phyloP scores from a whole-genome alignment of 2,113 vertebrate species.

The Ameiurus melas region DNA sequence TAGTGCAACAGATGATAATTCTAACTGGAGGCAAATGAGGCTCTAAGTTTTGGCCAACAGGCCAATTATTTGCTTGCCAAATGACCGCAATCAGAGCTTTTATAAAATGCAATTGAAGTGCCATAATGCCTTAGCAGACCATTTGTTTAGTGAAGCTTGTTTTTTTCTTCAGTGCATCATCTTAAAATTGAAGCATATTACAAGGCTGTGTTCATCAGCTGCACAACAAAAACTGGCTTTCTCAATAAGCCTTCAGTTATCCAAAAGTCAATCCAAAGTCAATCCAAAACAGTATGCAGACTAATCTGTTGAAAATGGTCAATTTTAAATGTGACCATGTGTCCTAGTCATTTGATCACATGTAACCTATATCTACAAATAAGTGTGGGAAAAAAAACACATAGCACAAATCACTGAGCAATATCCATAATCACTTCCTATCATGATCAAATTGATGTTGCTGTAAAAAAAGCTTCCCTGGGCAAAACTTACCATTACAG shows the following conservation, averaged over 20 bases:
- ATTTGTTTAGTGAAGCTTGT: conserved; percentile 12
- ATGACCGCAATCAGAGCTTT: conserved; percentile 32
- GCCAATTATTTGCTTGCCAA: conserved; percentile 34
- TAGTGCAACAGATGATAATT: conserved; percentile 40
- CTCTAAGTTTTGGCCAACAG: conserved; percentile 26
- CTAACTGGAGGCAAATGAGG: conserved; percentile 26
- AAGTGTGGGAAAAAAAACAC: neutral
- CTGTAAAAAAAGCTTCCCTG: conserved; percentile 16
- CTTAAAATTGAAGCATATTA: neutral
- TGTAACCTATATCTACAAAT: neutral
- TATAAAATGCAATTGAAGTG: conserved; percentile 31
- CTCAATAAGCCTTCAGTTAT: neutral
- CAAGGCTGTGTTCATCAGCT: neutral
- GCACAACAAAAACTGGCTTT: neutral
- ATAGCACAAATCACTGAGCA: neutral
- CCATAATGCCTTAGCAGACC: conserved; percentile 24
- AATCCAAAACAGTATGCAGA: neutral
- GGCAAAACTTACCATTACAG: conserved; percentile 8
- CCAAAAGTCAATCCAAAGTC: no score
- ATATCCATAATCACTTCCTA: conserved; percentile 17
- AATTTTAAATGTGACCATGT: neutral
- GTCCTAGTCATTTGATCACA: neutral
- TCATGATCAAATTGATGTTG: conserved; percentile 26
- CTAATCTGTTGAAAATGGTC: conserved; percentile 11
- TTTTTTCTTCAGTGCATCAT: neutral